Percentiles rank a stretch among this genome's conserved stretches.
These are phyloP conservation scores for Argyra leucocephala DNA, from an alignment of 2,888 invertebrate species.

Conservation along the genomic window DNA sequence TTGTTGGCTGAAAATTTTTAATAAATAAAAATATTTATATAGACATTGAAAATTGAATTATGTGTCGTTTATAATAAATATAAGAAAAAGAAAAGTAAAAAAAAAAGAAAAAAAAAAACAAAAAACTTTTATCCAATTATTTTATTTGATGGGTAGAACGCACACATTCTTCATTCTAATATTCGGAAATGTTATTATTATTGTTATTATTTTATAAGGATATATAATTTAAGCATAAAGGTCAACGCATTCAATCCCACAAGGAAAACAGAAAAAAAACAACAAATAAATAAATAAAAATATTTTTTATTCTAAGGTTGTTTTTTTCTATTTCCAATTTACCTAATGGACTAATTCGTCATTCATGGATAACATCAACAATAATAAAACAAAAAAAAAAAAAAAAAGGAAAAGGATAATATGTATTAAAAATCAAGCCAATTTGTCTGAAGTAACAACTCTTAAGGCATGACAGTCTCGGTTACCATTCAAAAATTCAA, in stretches of 20 bases:
- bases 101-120: neutral
- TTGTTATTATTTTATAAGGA: neutral
- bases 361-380: neutral
- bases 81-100: neutral
- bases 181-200: neutral
- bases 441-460: neutral
- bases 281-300: too few relatives aligned
- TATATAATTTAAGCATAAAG: neutral
- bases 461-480: too few relatives aligned
- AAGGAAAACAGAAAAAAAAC: neutral
- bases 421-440: neutral
- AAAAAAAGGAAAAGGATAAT: neutral
- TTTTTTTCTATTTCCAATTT: neutral
- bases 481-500: too few relatives aligned
- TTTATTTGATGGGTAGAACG: neutral
- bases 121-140: neutral
- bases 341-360: constrained; percentile 6
- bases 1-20: too few relatives aligned
- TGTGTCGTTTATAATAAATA: neutral
- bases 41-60: neutral
- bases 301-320: neutral
- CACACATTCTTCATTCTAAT: neutral
- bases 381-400: neutral
- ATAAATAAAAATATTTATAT: too few relatives aligned
- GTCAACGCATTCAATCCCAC: neutral